Base-by-base conservation (phyloP, 2,888 invertebrate genomes). In the Chymomyza fuscimana region DNA sequence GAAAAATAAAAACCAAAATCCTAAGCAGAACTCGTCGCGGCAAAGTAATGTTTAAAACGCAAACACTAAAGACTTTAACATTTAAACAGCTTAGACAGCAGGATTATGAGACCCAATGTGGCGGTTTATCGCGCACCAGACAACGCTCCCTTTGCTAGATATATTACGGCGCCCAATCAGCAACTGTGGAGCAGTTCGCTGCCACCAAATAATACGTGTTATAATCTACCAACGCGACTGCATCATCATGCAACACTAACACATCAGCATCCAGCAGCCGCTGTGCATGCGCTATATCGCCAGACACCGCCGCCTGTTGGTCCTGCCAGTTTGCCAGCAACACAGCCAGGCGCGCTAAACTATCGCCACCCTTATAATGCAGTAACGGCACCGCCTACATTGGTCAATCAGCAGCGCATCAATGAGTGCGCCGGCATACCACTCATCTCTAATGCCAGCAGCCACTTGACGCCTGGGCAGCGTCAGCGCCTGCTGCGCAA, bases 341-440 rank as follows among this genome's bases (percentile, higher is more conserved):
- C 68, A 56, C 69, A 65, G 9, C 64, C 59, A 66, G 3, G 65
- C 62, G 5, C 71, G 52, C 1, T 65, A 46, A 10, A 50, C 50
- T 59, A 50, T 50, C 5, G 54, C 16, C 73, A 67, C 40, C 72
- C 65, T 22, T 65, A 65, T 64, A 19, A 59, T 54, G 10, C 63
- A 54, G 22, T 69, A 70, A 16, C 78, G 50, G 32, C 32, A 9
- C 80, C 78, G 51, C 76, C 72, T 9, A 75, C 73, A 60, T 74
- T 86, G 63, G 83, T 91, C 52, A 90, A 89, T 71, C 91, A 89
- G 67, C 91, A 91, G 72, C 83, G 90, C 7, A 88, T 89, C 32
- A 95, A 94, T 78, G 95, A 94, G 80, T 96, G 96, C 95, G 94
- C 96, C 46, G 96, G 96, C 77, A 95, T 96, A 88, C 96, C 97